Evolutionary conservation across 2,888 invertebrate genomes (phyloP).

Genomic region (Lasioglossum marginatum): DNA sequence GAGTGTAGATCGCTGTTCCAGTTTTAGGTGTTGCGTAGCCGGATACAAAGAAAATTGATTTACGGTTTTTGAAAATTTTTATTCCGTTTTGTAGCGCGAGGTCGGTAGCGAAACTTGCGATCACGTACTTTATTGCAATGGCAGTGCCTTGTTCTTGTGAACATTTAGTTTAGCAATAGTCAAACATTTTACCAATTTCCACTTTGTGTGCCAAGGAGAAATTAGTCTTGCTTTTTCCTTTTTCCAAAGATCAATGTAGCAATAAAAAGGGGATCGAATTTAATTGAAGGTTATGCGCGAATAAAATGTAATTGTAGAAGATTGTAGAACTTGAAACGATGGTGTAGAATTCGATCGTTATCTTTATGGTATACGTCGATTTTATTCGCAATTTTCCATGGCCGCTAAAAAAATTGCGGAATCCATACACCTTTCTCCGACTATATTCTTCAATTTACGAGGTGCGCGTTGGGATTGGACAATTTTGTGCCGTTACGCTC

Average conservation of each 20-base stretch:
- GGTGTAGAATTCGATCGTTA: not conserved
- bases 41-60: not conserved
- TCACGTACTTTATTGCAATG: not conserved
- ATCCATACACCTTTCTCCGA: not conserved
- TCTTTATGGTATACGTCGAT: not conserved
- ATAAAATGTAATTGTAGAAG: not conserved
- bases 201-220: not conserved
- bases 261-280: not conserved
- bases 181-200: not conserved
- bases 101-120: not conserved
- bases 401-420: not conserved
- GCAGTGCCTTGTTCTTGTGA: not conserved
- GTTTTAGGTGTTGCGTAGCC: not conserved
- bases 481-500: constrained; percentile 14
- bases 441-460: not conserved
- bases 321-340: not conserved
- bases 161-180: not conserved
- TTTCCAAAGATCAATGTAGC: not conserved
- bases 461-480: not conserved
- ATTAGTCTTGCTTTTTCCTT: not conserved
- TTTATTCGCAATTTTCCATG: not conserved
- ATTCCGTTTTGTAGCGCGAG: not conserved
- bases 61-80: not conserved
- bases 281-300: not conserved
- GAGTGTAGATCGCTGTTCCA: not conserved